Evolutionary conservation across 2,797 vertebrate species (phyloP), one percentile per base, ranked within the genome.

Genomic region (Eulemur albifrons): DNA sequence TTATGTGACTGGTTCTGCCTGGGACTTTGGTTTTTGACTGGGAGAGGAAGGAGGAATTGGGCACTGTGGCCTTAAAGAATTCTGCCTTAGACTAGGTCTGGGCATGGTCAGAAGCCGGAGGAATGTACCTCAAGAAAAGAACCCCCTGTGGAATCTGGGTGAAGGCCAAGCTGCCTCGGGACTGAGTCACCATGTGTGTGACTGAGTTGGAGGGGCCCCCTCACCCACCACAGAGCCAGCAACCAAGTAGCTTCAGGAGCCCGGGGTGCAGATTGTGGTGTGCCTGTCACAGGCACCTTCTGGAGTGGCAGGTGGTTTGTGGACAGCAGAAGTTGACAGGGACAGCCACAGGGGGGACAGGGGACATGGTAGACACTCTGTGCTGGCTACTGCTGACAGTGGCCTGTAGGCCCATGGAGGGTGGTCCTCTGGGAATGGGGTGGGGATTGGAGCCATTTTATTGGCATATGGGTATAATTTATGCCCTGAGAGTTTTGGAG

Each of bases 201-300:
- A 32, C 12, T 32, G 30, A 6, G 14, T 57, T 59, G 43, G 76
- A 69, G 76, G 73, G 57, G 35, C 9, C 9, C 9, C 10, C 4
- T 45, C 9, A 52, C 17, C 0, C 5, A 21, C 18, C 0, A 4
- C 54, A 63, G 5, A 12, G 4, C 30, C 27, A 30, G 30, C 14
- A n/a, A 45, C 13, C 52, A 21, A 13, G 48, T 20, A 32, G 61
- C 45, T 6, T 9, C 27, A 32, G 43, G 52, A 59, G 9, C 25
- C 3, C 0, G 0, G 54, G 32, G 20, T 75, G 2, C 54, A 27
- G 15, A 38, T 1, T 7, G 11, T 38, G 30, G 43, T 27, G 9
- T 61, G 18, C 61, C 45, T 54, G 38, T 30, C 35, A 13, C 81
- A 13, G 35, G 5, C 12, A 18, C 23, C 13, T 57, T 73, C 5